Base-by-base conservation (phyloP, 2,797 vertebrate genomes). In the Atherinosoma microstoma region DNA sequence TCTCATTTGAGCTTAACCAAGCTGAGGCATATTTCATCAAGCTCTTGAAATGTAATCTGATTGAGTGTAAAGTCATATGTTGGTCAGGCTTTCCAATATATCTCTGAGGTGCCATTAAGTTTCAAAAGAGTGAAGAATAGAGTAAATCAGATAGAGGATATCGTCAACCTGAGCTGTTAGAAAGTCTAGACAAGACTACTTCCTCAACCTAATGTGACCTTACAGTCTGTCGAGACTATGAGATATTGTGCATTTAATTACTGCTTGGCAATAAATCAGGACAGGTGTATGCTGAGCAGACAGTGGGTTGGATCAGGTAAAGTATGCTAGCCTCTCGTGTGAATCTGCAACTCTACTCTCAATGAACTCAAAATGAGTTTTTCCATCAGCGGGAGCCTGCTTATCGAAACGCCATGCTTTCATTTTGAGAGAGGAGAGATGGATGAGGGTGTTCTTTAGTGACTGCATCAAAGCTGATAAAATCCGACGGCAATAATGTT, bases 91-190 rank as follows among this genome's bases (percentile, higher is more conserved):
- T 81, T 87, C 86, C 87, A 86, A 76, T 60, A 69, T 0, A 69
- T 76, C 75, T 83, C 78, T 73, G 73, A 81, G 61, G 76, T 73
- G 74, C 76, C 78, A 59, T 88, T 84, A 84, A 74, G 49, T 86
- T 86, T 79, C 83, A 82, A 69, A 73, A 42, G 63, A 67, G 45
- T 78, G 81, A 76, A 78, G 86, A 85, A 87, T 29, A 87, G 75
- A 84, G 70, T 87, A 89, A 92, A 91, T 90, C 90, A 85, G 84
- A 67, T 73, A 91, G 64, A 70, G 79, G 85, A 89, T 86, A 83
- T 69, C 49, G 34, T 75, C 9, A 1, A 77, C 53, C 58, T 51
- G 81, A 72, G 70, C 62, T 4, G 49, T 61, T 85, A 64, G 18
- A 64, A 71, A 79, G 87, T 88, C 82, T 77, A 88, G 85, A 86